Percentiles rank a stretch among this genome's conserved stretches.
Conservation (phyloP, 2,888 invertebrate species). For the Bimastos eiseni region DNA sequence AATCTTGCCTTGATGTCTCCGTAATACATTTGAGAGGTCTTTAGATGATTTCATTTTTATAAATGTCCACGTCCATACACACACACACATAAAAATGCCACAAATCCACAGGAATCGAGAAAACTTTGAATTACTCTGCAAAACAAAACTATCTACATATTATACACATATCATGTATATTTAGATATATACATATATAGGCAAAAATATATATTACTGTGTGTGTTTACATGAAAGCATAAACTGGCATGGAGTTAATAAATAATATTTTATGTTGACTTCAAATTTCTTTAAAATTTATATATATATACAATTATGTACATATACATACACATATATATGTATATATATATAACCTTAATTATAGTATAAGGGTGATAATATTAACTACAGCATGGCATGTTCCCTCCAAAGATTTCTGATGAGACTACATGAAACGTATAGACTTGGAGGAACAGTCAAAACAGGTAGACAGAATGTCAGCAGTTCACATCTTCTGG, state of each 20-base stretch:
- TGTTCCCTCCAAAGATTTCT: background rate
- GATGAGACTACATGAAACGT: background rate
- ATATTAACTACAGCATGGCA: background rate
- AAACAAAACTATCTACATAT: background rate
- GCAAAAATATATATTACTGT: conserved; percentile 1
- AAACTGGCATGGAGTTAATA: background rate
- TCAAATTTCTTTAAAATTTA: too few relatives aligned
- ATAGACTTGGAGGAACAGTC: background rate
- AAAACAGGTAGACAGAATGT: background rate
- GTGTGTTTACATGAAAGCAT: background rate
- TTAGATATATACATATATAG: background rate
- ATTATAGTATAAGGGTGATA: background rate
- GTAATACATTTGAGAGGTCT: background rate
- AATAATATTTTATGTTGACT: background rate
- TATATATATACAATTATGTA: background rate
- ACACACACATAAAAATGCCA: background rate
- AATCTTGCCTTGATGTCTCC: background rate
- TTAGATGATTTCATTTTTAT: too few relatives aligned
- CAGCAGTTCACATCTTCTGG: background rate
- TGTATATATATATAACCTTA: background rate
- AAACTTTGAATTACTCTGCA: background rate
- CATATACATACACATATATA: background rate
- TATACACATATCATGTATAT: background rate
- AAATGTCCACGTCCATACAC: background rate
- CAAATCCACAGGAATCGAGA: background rate